Conservation (phyloP, 2,888 invertebrate species). For the Perizoma affinitatum region DNA sequence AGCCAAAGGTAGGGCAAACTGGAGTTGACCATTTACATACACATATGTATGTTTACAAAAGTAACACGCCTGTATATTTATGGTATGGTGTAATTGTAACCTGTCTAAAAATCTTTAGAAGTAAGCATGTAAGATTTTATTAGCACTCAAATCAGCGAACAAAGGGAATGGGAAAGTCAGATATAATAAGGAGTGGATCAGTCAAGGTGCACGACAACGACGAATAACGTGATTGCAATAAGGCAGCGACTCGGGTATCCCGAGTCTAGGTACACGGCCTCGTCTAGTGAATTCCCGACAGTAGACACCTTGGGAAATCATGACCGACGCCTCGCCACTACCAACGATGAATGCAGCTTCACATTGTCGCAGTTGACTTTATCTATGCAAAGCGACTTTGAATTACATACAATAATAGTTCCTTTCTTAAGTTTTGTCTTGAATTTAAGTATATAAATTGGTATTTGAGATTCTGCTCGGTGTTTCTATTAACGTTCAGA, state of each 20-base stretch:
- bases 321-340: conserved; percentile 52
- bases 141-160: background rate
- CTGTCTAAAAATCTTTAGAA: too few species aligned
- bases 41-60: too few species aligned
- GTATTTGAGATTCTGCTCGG: background rate
- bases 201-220: conserved; percentile 23
- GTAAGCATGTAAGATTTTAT: too few species aligned
- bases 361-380: conserved; percentile 33
- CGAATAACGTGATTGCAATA: conserved; percentile 58
- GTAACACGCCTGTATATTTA: too few species aligned
- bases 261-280: conserved; percentile 44
- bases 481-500: conserved; percentile 6
- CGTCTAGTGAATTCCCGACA: conserved; percentile 58
- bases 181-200: conserved; percentile 20
- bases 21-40: too few species aligned
- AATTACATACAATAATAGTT: conserved; percentile 5
- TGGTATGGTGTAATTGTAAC: too few species aligned
- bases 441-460: background rate
- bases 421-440: background rate
- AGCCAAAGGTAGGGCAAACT: too few species aligned
- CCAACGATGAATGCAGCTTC: conserved; percentile 23
- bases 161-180: conserved; percentile 3
- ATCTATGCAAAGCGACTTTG: conserved; percentile 15
- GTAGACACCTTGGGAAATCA: conserved; percentile 76
- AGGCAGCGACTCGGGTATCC: conserved; percentile 40